phyloP scores from a whole-genome alignment of 2,888 invertebrate species.

The Diplazon laetatorius region DNA sequence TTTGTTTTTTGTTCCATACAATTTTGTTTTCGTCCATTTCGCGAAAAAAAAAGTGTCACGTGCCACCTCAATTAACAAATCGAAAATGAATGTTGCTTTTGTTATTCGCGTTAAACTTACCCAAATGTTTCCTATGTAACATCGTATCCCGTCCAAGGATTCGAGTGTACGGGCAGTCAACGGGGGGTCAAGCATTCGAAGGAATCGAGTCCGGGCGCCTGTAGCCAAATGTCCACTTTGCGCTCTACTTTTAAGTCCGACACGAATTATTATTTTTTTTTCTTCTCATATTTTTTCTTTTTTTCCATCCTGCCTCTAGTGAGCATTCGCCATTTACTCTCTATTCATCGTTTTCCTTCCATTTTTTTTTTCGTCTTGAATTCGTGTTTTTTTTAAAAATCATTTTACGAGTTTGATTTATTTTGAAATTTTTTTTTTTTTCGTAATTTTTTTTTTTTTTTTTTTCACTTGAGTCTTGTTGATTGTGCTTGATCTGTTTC shows the following conservation, averaged over 20 bases:
- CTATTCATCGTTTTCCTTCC: too few relatives aligned
- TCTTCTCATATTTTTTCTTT: slow-evolving; percentile 27
- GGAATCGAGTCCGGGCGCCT: slow-evolving; percentile 26
- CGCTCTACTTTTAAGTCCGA: slow-evolving; percentile 15
- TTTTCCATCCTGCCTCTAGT: slow-evolving; percentile 29
- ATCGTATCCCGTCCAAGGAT: slow-evolving; percentile 49
- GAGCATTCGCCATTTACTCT: slow-evolving; percentile 24
- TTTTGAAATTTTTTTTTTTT: slow-evolving; percentile 9
- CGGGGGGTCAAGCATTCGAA: slow-evolving; percentile 29
- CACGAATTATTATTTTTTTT: slow-evolving; percentile 3
- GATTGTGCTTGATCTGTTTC: slow-evolving; percentile 46
- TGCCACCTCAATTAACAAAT: slow-evolving; percentile 7
- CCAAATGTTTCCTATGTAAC: slow-evolving; percentile 42
- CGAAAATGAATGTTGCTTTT: slow-evolving; percentile 26
- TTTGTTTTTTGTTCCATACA: too few relatives aligned
- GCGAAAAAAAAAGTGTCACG: slow-evolving; percentile 31
- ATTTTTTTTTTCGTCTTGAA: slow-evolving; percentile 3
- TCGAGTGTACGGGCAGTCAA: slow-evolving; percentile 39
- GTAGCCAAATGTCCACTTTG: slow-evolving; percentile 15
- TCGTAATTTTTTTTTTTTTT: background rate
- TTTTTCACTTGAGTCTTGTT: slow-evolving; percentile 6
- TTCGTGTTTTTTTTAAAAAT: background rate
- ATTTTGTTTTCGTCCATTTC: too few relatives aligned
- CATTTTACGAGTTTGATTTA: too few relatives aligned
- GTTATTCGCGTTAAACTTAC: slow-evolving; percentile 43